These are phyloP conservation scores for Patagioenas fasciata DNA, from an alignment of 2,113 vertebrate species.

Conservation along the genomic window DNA sequence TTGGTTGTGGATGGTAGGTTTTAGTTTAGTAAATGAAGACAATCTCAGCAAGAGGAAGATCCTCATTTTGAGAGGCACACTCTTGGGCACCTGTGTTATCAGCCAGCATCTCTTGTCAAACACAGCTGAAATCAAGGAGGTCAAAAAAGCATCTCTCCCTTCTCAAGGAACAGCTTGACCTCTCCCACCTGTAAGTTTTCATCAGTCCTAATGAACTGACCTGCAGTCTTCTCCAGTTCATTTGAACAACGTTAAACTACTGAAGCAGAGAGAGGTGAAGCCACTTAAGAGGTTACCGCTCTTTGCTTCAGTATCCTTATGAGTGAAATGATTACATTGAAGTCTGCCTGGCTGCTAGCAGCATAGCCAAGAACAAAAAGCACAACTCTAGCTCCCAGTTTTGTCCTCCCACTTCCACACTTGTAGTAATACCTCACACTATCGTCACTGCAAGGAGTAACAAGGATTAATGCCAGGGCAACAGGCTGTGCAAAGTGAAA, in stretches of 20 bases:
- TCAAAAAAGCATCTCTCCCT: not conserved
- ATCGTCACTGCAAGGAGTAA: not conserved
- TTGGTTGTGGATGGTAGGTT: not conserved
- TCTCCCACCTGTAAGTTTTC: not conserved
- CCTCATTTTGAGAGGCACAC: not conserved
- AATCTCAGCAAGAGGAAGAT: not conserved
- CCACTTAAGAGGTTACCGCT: not conserved
- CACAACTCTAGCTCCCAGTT: not conserved
- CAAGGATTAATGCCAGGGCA: not conserved
- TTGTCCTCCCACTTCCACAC: not conserved
- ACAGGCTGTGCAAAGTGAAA: not conserved
- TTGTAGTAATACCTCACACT: not conserved
- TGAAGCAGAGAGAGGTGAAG: not conserved
- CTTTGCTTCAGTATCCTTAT: not conserved
- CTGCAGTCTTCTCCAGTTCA: not conserved
- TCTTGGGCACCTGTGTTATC: not conserved
- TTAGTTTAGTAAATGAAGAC: not conserved
- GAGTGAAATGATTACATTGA: not conserved
- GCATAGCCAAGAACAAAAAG: not conserved
- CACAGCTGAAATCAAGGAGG: not conserved
- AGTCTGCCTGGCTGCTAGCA: not conserved
- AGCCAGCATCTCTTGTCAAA: not conserved
- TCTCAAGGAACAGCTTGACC: not conserved
- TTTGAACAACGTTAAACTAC: not conserved
- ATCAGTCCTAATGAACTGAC: not conserved